Percentiles rank a stretch among this genome's conserved stretches.
These are phyloP conservation scores for Amphilophus citrinellus DNA, from an alignment of 2,113 vertebrate species.

Conservation along the genomic window DNA sequence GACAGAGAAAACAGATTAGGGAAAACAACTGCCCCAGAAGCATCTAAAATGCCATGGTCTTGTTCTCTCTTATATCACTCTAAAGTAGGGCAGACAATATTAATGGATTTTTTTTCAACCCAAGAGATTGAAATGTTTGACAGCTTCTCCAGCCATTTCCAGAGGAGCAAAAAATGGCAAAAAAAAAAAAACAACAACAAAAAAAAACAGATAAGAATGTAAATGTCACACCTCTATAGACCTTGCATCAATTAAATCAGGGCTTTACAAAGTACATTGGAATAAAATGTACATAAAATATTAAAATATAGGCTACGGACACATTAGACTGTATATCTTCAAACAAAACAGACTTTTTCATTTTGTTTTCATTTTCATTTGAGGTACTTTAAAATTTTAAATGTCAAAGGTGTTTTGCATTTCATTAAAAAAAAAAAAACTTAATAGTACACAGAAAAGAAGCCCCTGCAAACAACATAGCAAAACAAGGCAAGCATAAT, in stretches of 20 bases:
- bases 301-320: not conserved
- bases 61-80: conserved; percentile 16
- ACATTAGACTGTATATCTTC: not conserved
- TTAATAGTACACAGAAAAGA: not conserved
- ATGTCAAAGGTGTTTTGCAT: not conserved
- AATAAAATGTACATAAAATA: not conserved
- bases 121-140: conserved; percentile 37
- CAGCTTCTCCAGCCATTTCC: conserved; percentile 28
- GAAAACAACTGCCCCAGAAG: conserved; percentile 30
- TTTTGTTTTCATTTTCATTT: conserved; percentile 1
- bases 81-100: conserved; percentile 42
- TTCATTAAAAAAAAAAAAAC: not conserved
- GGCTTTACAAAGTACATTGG: not conserved
- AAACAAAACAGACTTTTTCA: not conserved
- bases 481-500: not conserved
- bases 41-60: conserved; percentile 28
- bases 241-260: conserved; percentile 1
- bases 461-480: not conserved
- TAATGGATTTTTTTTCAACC: conserved; percentile 46
- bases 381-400: not conserved
- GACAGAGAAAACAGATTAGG: conserved; percentile 28
- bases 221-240: not conserved
- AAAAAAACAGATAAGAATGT: conserved; percentile 24
- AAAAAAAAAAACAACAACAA: not conserved
- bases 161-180: not conserved